Evolutionary conservation across 1,140 invertebrate genomes (phyloP), one percentile per base, ranked within the genome.

Genomic region (Sycophaga agraensis): DNA sequence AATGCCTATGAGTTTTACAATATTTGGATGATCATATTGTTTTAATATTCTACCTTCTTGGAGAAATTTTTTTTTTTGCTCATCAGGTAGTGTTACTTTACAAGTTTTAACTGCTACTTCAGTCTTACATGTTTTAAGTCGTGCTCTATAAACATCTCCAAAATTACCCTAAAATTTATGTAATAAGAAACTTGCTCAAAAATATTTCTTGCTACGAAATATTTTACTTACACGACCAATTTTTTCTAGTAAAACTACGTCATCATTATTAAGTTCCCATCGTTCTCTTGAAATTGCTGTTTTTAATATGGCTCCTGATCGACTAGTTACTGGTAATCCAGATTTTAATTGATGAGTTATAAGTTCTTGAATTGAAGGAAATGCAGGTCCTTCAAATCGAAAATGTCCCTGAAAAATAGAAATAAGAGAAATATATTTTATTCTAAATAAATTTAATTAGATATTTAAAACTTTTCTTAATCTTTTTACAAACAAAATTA

Each of bases 61-160:
- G 17, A 98, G 81, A 81, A 99, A 98, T 69, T 97, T 98, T 59
- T 92, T 89, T 73, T 97, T 97, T 74, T 97, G 94, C 72, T 98
- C 96, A 63, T 98, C 96, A 0, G 94, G 94, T 22, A 98, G 78
- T 0, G 92, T 93, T 62, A 96, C 90, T 64, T 93, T 86, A 76
- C 96, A 98, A 0, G 96, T 98, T 83, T 99, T 99, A 22, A 98
- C 94, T 8, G 96, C 96, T 16, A 98, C 95, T 68, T 94, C 89
- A 72, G 89, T 87, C 60, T 89, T 89, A 59, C 50, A 58, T 16
- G 87, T 87, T 74, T 91, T 91, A 22, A 97, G 83, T 53, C 90
- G 85, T 2, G 94, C 96, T 81, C 92, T 92, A 78, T 96, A 97
- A 2, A 98, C 96, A 76, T 97, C 96, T 3, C 96, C 96, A 82